These are phyloP conservation scores for Corbicula japonica DNA, from an alignment of 2,888 invertebrate genomes.

Conservation along the genomic window DNA sequence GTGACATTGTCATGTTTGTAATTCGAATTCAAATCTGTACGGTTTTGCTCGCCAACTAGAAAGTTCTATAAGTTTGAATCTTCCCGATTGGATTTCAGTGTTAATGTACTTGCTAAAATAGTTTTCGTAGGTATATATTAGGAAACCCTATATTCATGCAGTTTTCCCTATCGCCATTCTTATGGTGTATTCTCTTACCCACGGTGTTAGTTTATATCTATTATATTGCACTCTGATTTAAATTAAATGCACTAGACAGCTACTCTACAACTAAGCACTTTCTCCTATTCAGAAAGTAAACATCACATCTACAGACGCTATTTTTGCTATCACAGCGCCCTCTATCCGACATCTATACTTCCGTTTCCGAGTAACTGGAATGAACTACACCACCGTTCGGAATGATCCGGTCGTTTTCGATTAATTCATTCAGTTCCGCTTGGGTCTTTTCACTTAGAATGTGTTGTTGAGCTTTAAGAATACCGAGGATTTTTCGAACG, in stretches of 20 bases:
- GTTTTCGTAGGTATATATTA: too few species aligned
- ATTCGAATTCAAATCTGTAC: too few species aligned
- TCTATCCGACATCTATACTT: slow-evolving; percentile 50
- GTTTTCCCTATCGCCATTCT: too few species aligned
- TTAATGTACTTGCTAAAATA: too few species aligned
- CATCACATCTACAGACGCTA: slow-evolving; percentile 21
- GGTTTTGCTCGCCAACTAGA: too few species aligned
- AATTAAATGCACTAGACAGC: slow-evolving; percentile 17
- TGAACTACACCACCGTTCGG: slow-evolving; percentile 63
- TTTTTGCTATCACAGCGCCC: slow-evolving; percentile 31
- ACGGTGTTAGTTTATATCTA: slow-evolving; percentile 6
- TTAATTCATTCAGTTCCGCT: slow-evolving; percentile 61
- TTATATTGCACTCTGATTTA: slow-evolving; percentile 23
- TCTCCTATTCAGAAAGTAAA: slow-evolving; percentile 10
- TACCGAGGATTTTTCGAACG: slow-evolving; percentile 78
- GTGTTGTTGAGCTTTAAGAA: slow-evolving; percentile 78
- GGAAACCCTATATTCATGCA: too few species aligned
- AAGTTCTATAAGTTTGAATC: too few species aligned
- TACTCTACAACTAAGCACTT: slow-evolving; percentile 22
- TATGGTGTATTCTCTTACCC: too few species aligned
- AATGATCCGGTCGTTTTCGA: slow-evolving; percentile 60
- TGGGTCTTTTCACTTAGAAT: slow-evolving; percentile 68
- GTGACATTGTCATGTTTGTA: too few species aligned
- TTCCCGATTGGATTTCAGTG: too few species aligned
- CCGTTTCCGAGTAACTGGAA: slow-evolving; percentile 66